Percentiles rank a stretch among this genome's conserved stretches.
These are phyloP conservation scores for Mya arenaria DNA, from an alignment of 1,140 invertebrate genomes.

Conservation along the genomic window DNA sequence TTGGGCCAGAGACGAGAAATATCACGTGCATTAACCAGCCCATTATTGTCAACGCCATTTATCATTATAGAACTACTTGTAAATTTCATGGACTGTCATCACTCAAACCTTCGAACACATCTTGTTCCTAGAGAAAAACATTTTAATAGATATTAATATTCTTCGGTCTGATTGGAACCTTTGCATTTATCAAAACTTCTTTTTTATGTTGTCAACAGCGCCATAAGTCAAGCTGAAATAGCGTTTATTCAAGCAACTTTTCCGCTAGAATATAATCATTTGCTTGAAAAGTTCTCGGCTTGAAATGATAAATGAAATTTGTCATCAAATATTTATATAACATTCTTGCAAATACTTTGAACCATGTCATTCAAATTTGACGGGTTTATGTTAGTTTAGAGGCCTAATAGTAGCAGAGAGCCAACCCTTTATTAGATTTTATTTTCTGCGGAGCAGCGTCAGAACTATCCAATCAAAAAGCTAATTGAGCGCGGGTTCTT, in stretches of 20 bases:
- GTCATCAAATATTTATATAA: slow-evolving; percentile 49
- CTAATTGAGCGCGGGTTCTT: slow-evolving; percentile 37
- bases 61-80: no score
- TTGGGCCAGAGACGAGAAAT: no score
- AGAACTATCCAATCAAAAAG: slow-evolving; percentile 52
- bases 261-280: not conserved
- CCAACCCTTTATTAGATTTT: slow-evolving; percentile 58
- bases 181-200: not conserved
- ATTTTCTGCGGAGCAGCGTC: slow-evolving; percentile 51
- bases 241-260: slow-evolving; percentile 33
- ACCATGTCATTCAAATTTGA: slow-evolving; percentile 41
- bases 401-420: slow-evolving; percentile 30
- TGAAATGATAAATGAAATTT: slow-evolving; percentile 38
- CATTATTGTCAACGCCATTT: no score
- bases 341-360: not conserved
- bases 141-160: no score
- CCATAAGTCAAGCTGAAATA: slow-evolving; percentile 40
- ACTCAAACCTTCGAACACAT: no score
- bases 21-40: no score
- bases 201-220: not conserved
- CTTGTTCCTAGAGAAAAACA: no score
- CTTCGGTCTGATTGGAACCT: not conserved
- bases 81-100: no score
- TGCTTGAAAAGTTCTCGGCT: slow-evolving; percentile 6
- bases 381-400: slow-evolving; percentile 43